Evolutionary conservation across 1,140 invertebrate species (phyloP).

Genomic region (Trichonephila clavata): DNA sequence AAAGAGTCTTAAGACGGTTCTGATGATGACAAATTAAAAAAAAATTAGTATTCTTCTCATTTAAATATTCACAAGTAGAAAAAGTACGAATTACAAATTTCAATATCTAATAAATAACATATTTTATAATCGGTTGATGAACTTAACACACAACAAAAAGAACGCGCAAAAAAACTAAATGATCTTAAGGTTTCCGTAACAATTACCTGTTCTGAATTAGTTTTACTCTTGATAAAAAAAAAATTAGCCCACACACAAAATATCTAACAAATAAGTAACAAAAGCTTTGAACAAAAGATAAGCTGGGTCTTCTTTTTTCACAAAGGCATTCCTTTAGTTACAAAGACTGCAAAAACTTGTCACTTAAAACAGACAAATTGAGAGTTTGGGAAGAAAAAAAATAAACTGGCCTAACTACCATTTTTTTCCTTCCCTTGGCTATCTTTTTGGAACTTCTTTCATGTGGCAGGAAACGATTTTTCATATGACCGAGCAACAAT

Average conservation of each 20-base stretch:
- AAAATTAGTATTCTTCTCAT: too few species aligned
- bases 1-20: too few species aligned
- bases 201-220: background rate
- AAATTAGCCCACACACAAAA: background rate
- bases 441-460: background rate
- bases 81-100: too few species aligned
- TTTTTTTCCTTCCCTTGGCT: background rate
- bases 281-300: background rate
- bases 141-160: too few species aligned
- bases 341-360: background rate
- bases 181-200: too few species aligned
- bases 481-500: background rate
- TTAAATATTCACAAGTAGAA: too few species aligned
- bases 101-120: too few species aligned
- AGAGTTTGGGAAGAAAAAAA: background rate
- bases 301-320: background rate
- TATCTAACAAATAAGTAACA: background rate
- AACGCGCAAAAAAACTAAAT: too few species aligned
- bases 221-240: background rate
- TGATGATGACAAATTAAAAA: too few species aligned
- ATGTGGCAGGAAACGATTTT: background rate
- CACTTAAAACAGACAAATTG: slow-evolving; percentile 24
- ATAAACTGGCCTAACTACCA: background rate
- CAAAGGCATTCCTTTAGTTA: background rate
- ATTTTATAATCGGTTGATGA: too few species aligned